Evolutionary conservation across 2,888 invertebrate species (phyloP).

Genomic region (Rhingia campestris): DNA sequence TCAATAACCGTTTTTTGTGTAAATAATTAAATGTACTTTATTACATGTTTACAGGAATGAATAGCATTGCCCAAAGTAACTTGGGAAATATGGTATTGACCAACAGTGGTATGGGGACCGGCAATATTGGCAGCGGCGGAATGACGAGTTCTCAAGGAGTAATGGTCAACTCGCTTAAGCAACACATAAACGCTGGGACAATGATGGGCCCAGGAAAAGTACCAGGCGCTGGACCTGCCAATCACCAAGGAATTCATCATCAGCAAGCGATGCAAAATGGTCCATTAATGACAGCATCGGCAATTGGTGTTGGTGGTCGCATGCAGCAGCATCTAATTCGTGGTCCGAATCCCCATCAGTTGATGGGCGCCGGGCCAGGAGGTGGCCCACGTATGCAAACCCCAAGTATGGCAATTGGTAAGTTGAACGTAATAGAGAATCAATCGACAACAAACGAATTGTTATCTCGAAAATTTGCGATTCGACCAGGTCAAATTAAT

Average conservation of each 20-base stretch:
- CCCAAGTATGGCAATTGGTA: constrained; percentile 82
- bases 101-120: constrained; percentile 88
- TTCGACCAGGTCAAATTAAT: constrained; percentile 80
- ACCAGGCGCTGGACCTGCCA: constrained; percentile 76
- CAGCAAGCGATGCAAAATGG: constrained; percentile 91
- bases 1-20: not conserved
- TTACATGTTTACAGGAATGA: constrained; percentile 84
- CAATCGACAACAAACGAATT: constrained; percentile 73
- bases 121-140: constrained; percentile 80
- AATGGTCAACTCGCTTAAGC: constrained; percentile 89
- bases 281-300: constrained; percentile 85
- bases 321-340: constrained; percentile 81
- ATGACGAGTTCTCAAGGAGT: constrained; percentile 87
- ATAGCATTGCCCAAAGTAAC: constrained; percentile 85
- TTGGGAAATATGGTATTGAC: constrained; percentile 91
- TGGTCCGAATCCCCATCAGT: constrained; percentile 82
- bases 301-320: constrained; percentile 76
- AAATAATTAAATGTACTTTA: constrained; percentile 7
- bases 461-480: constrained; percentile 75
- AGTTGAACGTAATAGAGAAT: constrained; percentile 76
- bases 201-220: constrained; percentile 81
- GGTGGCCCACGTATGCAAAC: constrained; percentile 86
- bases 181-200: constrained; percentile 85
- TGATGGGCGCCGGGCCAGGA: constrained; percentile 81
- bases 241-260: constrained; percentile 81